Evolutionary conservation across 2,888 invertebrate genomes (phyloP), one percentile per base, ranked within the genome.

Genomic region (Gastracanthus pulcherrimus): DNA sequence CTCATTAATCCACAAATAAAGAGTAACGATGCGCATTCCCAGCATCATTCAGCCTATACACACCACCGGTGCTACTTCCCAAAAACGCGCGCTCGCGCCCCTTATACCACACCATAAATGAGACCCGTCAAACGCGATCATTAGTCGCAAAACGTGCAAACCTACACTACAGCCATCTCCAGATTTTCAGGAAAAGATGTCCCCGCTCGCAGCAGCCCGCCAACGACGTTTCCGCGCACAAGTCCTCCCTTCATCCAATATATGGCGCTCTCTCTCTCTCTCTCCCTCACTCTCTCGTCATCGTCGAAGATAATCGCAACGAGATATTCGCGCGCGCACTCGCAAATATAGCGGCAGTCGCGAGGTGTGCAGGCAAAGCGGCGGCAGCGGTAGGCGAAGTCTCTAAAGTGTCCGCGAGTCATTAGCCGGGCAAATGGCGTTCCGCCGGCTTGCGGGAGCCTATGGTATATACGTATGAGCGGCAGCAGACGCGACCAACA

Each of bases 361-460:
- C 1, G 41, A 26, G 13, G 38, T 6, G 36, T 7, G 6, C n/a
- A 3, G 19, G 5, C 19, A 6, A 11, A 36, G 19, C 26, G 16
- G 36, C 1, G 13, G n/a, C 19, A 34, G 75, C 13, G 13, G 13
- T 2, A 48, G 38, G 23, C 19, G n/a, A 45, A 13, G 51, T n/a
- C n/a, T n/a, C n/a, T 55, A 84, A 85, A 89, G 87, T 88, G 90
- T 89, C 90, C 89, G 88, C 89, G 88, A 89, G 89, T 90, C 90
- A 90, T 90, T 90, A 90, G 89, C 84, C 86, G 87, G 87, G 89
- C 89, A 90, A 90, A 90, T 88, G 89, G 86, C 89, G 90, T 90
- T 89, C 89, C 90, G 89, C 88, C 90, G 87, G 85, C 88, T 87
- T 87, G 87, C 84, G 81, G n/a, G n/a, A n/a, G n/a, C n/a, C n/a